Conservation (phyloP, 2,888 invertebrate species). For the Harpalus rufipes region DNA sequence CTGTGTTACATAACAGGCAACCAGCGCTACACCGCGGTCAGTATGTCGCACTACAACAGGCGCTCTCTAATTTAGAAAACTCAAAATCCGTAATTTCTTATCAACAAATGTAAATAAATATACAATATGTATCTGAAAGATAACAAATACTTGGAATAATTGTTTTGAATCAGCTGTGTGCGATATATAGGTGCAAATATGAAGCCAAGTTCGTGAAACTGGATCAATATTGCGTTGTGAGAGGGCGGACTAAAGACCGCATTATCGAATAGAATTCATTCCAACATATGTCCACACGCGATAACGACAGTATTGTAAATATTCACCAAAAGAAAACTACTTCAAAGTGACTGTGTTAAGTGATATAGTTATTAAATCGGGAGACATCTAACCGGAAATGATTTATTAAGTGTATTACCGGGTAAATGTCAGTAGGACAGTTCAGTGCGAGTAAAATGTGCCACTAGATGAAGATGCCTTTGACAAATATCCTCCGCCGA, state of each 20-base stretch:
- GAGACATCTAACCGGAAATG: constrained; percentile 27
- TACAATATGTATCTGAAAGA: no score
- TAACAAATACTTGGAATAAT: no score
- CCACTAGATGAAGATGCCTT: constrained; percentile 81
- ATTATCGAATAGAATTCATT: constrained; percentile 67
- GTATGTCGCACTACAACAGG: no score
- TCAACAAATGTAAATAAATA: not conserved
- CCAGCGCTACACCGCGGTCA: no score
- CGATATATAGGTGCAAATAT: not conserved
- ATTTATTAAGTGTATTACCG: constrained; percentile 23
- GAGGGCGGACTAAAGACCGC: constrained; percentile 69
- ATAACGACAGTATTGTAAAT: constrained; percentile 55
- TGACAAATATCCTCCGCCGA: constrained; percentile 86
- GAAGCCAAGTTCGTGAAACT: constrained; percentile 38
- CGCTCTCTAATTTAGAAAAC: no score
- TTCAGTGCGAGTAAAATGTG: constrained; percentile 24
- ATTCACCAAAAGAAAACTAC: not conserved
- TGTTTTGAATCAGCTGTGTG: not conserved
- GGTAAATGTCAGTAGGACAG: constrained; percentile 30
- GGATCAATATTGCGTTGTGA: constrained; percentile 69
- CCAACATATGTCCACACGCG: constrained; percentile 61
- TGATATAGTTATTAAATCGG: not conserved
- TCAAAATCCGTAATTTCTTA: no score
- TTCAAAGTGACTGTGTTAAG: constrained; percentile 19
- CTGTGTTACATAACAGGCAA: no score